Evolutionary conservation across 92 coral and sea anemone genomes (phyloP).

Genomic region (Parazoanthus darwini): DNA sequence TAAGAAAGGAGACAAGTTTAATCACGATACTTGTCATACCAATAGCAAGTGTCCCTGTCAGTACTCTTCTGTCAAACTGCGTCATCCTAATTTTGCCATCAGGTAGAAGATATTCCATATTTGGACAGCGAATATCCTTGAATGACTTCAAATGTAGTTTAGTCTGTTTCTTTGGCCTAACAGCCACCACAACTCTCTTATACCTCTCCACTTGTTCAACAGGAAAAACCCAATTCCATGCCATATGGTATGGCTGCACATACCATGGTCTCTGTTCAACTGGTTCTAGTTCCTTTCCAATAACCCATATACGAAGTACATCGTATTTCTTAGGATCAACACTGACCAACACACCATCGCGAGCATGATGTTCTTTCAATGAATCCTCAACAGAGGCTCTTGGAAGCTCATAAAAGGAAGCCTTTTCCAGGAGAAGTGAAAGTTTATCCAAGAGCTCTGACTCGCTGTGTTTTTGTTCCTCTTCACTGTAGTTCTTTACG

Average conservation of each 20-base stretch:
- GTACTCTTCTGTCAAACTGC: slow-evolving; percentile 66
- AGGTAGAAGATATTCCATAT: slow-evolving; percentile 84
- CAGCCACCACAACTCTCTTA: slow-evolving; percentile 82
- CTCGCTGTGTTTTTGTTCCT: slow-evolving; percentile 71
- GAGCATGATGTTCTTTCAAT: slow-evolving; percentile 80
- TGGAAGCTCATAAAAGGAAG: slow-evolving; percentile 88
- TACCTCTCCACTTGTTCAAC: slow-evolving; percentile 63
- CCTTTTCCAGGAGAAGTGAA: slow-evolving; percentile 68
- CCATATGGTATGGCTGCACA: slow-evolving; percentile 32
- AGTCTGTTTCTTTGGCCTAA: slow-evolving; percentile 74
- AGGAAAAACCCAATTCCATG: slow-evolving; percentile 34
- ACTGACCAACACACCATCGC: slow-evolving; percentile 82
- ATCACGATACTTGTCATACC: slow-evolving; percentile 72
- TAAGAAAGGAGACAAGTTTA: slow-evolving; percentile 75
- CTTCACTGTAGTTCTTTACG: slow-evolving; percentile 57
- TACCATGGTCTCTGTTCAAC: slow-evolving; percentile 56
- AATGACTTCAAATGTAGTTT: slow-evolving; percentile 78
- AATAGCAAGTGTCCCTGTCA: slow-evolving; percentile 63
- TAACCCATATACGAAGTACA: slow-evolving; percentile 77
- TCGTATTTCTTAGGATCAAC: slow-evolving; percentile 83
- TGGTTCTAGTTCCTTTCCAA: slow-evolving; percentile 79
- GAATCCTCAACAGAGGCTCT: slow-evolving; percentile 58
- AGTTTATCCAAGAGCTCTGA: slow-evolving; percentile 67
- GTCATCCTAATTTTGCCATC: slow-evolving; percentile 89
- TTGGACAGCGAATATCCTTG: slow-evolving; percentile 84